Percentiles rank a stretch among this genome's conserved stretches.
These are phyloP conservation scores for Panurus biarmicus DNA, from an alignment of 2,113 vertebrate species.

Conservation along the genomic window DNA sequence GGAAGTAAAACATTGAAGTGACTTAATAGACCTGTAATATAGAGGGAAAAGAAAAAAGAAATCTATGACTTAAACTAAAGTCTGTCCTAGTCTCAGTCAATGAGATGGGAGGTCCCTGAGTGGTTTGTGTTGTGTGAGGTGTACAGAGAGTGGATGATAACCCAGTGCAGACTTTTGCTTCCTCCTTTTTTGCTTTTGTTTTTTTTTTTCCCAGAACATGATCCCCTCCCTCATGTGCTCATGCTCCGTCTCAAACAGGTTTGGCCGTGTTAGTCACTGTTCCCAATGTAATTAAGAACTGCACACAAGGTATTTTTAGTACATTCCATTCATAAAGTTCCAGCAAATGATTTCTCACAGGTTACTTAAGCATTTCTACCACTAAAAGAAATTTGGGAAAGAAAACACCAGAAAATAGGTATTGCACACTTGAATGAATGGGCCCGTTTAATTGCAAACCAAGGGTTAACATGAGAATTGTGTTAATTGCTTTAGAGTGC, in stretches of 20 bases:
- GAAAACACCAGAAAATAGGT: background rate
- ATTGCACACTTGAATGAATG: conserved; percentile 11
- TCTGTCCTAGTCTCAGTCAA: conserved; percentile 47
- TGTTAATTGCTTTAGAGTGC: conserved; percentile 33
- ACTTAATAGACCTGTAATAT: conserved; percentile 74
- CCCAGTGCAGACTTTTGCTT: conserved; percentile 61
- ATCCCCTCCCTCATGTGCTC: conserved; percentile 31
- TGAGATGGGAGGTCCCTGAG: conserved; percentile 24
- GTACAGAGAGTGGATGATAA: conserved; percentile 68
- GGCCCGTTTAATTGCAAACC: conserved; percentile 10
- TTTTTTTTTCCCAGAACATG: conserved; percentile 9
- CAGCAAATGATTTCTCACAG: conserved; percentile 14
- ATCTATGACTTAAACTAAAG: conserved; percentile 63
- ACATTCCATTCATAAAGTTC: conserved; percentile 80
- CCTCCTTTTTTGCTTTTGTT: conserved; percentile 33
- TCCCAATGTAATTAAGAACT: conserved; percentile 16
- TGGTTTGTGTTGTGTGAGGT: conserved; percentile 44
- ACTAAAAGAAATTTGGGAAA: background rate
- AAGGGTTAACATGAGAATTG: background rate
- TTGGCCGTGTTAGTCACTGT: conserved; percentile 24
- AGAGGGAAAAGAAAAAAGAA: conserved; percentile 48
- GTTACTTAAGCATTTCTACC: conserved; percentile 43
- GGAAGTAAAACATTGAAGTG: conserved; percentile 61
- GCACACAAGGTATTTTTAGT: conserved; percentile 58
- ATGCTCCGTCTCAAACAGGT: conserved; percentile 29